Percentiles rank a stretch among this genome's conserved stretches.
These are phyloP conservation scores for Brachyptera risi DNA, from an alignment of 2,888 invertebrate genomes.

Conservation along the genomic window DNA sequence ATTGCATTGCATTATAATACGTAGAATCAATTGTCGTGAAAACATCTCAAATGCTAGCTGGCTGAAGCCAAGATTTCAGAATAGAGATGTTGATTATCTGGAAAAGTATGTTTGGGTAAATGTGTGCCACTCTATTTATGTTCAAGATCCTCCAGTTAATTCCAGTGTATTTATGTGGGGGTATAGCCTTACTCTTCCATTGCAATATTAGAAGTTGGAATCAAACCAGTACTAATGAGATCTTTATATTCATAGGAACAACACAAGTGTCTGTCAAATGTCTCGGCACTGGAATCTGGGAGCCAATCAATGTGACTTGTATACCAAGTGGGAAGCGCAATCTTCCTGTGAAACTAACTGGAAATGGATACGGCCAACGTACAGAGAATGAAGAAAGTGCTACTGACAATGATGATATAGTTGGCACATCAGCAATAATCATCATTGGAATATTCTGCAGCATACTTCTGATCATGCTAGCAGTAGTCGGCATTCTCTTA, in stretches of 20 bases:
- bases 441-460: constrained; percentile 25
- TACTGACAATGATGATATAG: not conserved
- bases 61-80: too few species aligned
- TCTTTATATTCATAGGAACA: constrained; percentile 26
- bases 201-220: too few species aligned
- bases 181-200: too few species aligned
- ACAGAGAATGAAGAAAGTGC: constrained; percentile 13
- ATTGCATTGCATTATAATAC: too few species aligned
- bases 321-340: constrained; percentile 29
- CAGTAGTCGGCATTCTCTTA: constrained; percentile 25
- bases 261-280: constrained; percentile 34
- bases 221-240: too few species aligned
- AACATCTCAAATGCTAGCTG: too few species aligned
- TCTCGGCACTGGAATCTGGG: constrained; percentile 34
- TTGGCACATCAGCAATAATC: constrained; percentile 25
- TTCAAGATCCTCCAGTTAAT: too few species aligned
- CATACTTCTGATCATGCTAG: constrained; percentile 25
- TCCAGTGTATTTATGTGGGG: too few species aligned
- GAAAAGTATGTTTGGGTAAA: too few species aligned
- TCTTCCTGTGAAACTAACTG: constrained; percentile 24
- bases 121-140: too few species aligned
- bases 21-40: too few species aligned
- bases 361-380: constrained; percentile 26
- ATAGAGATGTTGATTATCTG: too few species aligned
- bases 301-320: constrained; percentile 34